phyloP scores from a whole-genome alignment of 2,888 invertebrate genomes.

The Eueremaeus valkanovi region DNA sequence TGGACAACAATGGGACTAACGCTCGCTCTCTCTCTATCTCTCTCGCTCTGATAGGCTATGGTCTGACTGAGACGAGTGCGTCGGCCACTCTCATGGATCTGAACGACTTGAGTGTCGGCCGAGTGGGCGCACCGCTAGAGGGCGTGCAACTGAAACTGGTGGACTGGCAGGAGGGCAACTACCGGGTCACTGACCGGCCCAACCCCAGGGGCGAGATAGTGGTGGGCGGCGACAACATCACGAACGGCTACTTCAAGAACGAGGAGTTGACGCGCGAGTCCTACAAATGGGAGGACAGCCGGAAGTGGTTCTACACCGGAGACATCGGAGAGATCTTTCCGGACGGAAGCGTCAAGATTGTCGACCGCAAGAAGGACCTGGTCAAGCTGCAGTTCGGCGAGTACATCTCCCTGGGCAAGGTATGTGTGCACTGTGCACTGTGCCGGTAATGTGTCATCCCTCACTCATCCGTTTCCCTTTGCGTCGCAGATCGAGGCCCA shows the following conservation, averaged over 20 bases:
- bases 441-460: no score
- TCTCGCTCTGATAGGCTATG: conserved; percentile 65
- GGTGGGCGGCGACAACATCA: conserved; percentile 83
- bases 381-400: conserved; percentile 97
- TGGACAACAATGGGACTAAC: background rate
- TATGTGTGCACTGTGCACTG: conserved; percentile 52
- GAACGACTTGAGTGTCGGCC: conserved; percentile 68
- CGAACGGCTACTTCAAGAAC: conserved; percentile 86
- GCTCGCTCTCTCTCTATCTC: background rate
- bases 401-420: conserved; percentile 94
- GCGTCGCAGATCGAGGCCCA: conserved; percentile 75
- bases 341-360: conserved; percentile 92
- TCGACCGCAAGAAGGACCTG: conserved; percentile 97
- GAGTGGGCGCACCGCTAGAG: conserved; percentile 82
- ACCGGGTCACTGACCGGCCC: conserved; percentile 79
- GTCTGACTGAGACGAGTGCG: conserved; percentile 93
- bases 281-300: conserved; percentile 69
- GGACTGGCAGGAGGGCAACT: conserved; percentile 92
- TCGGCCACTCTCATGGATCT: conserved; percentile 62
- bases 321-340: conserved; percentile 86
- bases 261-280: conserved; percentile 68
- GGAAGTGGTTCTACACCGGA: conserved; percentile 90
- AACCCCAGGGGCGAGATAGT: conserved; percentile 79
- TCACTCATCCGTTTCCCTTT: background rate
- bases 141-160: conserved; percentile 77